Conservation (phyloP, 2,113 vertebrate genomes). For the Campylomormyrus numenius region DNA sequence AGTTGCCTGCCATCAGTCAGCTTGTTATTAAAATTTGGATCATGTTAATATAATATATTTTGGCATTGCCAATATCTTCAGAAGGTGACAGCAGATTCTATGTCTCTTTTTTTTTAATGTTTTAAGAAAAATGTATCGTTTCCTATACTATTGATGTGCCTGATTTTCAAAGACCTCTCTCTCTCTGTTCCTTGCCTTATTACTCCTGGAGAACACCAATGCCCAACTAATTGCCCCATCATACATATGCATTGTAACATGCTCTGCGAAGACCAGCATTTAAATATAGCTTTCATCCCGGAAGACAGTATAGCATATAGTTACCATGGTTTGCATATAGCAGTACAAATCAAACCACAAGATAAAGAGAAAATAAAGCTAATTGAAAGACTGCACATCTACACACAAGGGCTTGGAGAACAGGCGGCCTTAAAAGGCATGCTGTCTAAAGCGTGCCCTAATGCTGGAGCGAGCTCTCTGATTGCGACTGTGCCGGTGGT, state of each 20-base stretch:
- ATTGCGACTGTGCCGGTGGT: background rate
- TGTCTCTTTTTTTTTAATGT: background rate
- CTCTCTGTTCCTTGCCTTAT: background rate
- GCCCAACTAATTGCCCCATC: background rate
- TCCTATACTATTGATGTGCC: background rate
- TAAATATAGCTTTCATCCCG: background rate
- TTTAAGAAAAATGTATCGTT: background rate
- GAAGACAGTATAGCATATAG: background rate
- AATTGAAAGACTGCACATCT: slow-evolving; percentile 6
- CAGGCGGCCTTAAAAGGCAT: background rate
- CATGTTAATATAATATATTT: background rate
- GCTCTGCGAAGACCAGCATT: background rate
- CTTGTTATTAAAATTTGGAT: background rate
- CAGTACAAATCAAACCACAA: background rate
- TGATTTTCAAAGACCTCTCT: background rate
- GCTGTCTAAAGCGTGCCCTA: background rate
- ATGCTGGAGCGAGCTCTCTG: background rate
- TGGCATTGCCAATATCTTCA: background rate
- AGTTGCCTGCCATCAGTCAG: background rate
- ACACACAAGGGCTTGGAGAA: background rate
- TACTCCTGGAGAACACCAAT: background rate
- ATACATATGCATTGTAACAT: background rate
- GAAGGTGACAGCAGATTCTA: background rate
- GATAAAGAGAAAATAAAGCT: background rate
- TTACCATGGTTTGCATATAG: background rate